Percentiles rank a stretch among this genome's conserved stretches.
Evolutionary conservation across 92 coral and sea anemone genomes (phyloP).

Genomic region (Muricea muricata): DNA sequence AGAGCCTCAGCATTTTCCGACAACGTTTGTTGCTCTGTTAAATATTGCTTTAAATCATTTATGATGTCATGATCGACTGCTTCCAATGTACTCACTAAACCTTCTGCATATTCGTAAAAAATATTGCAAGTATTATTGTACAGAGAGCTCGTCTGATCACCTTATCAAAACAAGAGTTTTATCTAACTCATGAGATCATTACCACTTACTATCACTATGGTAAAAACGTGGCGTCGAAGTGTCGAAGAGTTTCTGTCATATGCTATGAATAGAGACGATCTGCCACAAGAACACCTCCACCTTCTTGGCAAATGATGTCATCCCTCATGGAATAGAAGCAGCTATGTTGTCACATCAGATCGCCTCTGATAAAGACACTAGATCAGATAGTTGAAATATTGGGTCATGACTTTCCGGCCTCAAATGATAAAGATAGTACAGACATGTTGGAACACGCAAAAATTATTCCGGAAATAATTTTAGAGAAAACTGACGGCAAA

Average conservation of each 20-base stretch:
- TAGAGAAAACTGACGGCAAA: background rate
- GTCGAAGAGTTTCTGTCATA: too few relatives aligned
- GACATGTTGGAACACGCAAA: background rate
- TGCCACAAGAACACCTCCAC: too few relatives aligned
- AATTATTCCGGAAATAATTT: background rate
- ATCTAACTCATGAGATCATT: too few relatives aligned
- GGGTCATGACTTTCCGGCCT: background rate
- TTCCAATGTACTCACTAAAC: conserved; percentile 67
- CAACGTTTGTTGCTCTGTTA: conserved; percentile 56
- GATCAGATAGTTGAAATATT: background rate
- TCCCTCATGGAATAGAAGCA: too few relatives aligned
- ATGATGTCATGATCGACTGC: conserved; percentile 74
- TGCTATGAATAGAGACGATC: too few relatives aligned
- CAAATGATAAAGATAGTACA: background rate
- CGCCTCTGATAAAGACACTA: background rate
- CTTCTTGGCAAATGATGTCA: too few relatives aligned
- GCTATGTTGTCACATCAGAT: too few relatives aligned
- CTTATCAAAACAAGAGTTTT: too few relatives aligned
- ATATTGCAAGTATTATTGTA: background rate
- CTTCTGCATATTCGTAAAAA: conserved; percentile 62
- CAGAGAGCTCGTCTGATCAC: too few relatives aligned
- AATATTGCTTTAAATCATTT: conserved; percentile 55
- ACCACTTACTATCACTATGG: too few relatives aligned
- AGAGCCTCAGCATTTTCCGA: conserved; percentile 79
- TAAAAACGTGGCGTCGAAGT: too few relatives aligned